These are phyloP conservation scores for Telmatherina bonti DNA, from an alignment of 2,797 vertebrate genomes.

Conservation along the genomic window DNA sequence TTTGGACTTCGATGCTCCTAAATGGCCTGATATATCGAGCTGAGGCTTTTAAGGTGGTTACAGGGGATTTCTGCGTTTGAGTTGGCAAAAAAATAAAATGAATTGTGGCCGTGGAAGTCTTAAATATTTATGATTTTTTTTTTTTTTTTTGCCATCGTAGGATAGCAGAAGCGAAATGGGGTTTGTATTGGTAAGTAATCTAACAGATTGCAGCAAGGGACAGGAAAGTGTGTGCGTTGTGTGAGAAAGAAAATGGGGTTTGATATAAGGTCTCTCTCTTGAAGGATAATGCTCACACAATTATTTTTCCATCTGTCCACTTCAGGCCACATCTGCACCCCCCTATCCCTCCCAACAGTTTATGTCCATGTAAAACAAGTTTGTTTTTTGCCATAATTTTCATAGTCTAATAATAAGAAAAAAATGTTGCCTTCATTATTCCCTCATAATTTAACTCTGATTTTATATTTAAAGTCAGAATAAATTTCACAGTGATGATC, in stretches of 20 bases:
- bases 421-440: conserved; percentile 9
- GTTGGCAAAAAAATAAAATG: conserved; percentile 82
- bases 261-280: conserved; percentile 58
- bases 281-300: conserved; percentile 63
- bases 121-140: conserved; percentile 84
- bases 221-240: conserved; percentile 53
- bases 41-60: conserved; percentile 86
- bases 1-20: conserved; percentile 85
- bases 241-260: conserved; percentile 30
- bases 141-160: conserved; percentile 61
- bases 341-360: conserved; percentile 54
- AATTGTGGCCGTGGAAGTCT: conserved; percentile 80
- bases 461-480: conserved; percentile 53
- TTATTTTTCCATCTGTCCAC: conserved; percentile 79
- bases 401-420: conserved; percentile 14
- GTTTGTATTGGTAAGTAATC: conserved; percentile 71
- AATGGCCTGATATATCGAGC: conserved; percentile 86
- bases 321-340: conserved; percentile 62
- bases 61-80: conserved; percentile 84
- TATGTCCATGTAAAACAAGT: conserved; percentile 65
- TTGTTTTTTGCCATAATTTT: conserved; percentile 64
- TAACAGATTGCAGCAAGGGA: conserved; percentile 70
- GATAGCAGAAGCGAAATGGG: conserved; percentile 68
- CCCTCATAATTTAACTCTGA: conserved; percentile 13
- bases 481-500: conserved; percentile 58